Base-by-base conservation (phyloP, 1,140 invertebrate genomes). In the Glomeris maerens region DNA sequence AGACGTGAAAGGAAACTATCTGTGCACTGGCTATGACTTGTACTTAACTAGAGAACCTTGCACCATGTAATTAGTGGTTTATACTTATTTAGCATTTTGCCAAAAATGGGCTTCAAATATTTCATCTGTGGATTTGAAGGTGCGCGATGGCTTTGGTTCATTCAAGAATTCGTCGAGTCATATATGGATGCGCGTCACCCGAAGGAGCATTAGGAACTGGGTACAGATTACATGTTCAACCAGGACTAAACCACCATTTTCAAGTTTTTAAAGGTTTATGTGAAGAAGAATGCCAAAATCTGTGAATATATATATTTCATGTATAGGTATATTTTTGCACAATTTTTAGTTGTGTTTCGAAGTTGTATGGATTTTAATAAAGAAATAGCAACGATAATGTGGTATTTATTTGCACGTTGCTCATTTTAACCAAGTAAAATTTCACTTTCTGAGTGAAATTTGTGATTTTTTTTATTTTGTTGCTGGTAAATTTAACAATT, bases 61-160 rank as follows among this genome's bases (percentile, higher is more conserved):
- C 67, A 62, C 85, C 1, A 88, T 96, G 78, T 95, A 56, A 59
- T 64, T 55, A 27, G 22, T 23, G 20, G 17, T 21, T 49, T 17
- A 7, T 20, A 27, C 63, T 25, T 38, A n/a, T 17, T 3, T 47
- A 27, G 3, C 41, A 14, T 21, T 21, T n/a, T 54, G 39, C 3
- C 2, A 38, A 20, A 10, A 41, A 26, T 40, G 1, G 3, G 27
- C 14, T 23, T 27, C 49, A 49, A 20, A 27, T 40, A 21, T 27
- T 14, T 49, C 29, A 56, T 52, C 50, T 42, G 7, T 42, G 36
- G 27, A 53, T 47, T 46, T 55, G 7, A 49, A 67, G 64, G 66
- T 72, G 93, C 70, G 74, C 86, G 0, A 96, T 96, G 92, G 91
- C 84, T 1, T 66, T 96, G 41, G 74, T 95, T 1, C 93, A 96